These are phyloP conservation scores for Polietes domitor DNA, from an alignment of 2,888 invertebrate species.

Conservation along the genomic window DNA sequence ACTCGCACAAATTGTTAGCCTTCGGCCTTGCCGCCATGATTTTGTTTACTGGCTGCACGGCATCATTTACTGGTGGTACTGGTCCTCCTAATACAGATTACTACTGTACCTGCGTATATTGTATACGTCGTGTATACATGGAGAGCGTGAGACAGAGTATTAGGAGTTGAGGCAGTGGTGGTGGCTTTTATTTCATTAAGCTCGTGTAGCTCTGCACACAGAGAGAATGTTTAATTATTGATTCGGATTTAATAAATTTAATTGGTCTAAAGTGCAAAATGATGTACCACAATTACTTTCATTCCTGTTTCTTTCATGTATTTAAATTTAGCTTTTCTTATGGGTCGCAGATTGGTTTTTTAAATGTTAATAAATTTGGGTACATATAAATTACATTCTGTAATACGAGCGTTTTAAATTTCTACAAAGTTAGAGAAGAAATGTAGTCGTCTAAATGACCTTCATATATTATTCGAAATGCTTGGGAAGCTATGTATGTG, in stretches of 20 bases:
- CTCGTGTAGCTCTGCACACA: neutral
- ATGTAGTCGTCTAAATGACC: no score
- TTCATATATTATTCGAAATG: no score
- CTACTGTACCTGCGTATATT: neutral
- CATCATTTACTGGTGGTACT: neutral
- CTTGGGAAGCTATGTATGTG: no score
- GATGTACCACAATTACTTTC: slow-evolving; percentile 53
- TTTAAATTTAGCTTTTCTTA: neutral
- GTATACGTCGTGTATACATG: neutral
- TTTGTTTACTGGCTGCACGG: neutral
- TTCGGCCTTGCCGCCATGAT: slow-evolving; percentile 5
- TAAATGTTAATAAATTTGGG: neutral
- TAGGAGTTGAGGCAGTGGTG: neutral
- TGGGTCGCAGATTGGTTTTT: neutral
- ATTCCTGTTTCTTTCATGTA: neutral
- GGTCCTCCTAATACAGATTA: neutral
- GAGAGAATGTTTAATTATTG: slow-evolving; percentile 72
- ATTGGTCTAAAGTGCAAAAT: slow-evolving; percentile 69
- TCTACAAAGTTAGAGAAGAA: no score
- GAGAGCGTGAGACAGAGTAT: neutral
- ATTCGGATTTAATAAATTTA: slow-evolving; percentile 75
- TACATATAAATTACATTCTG: neutral
- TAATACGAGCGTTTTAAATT: slow-evolving; percentile 53
- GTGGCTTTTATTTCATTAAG: slow-evolving; percentile 7
- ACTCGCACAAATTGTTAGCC: neutral